Conservation (phyloP, 2,113 vertebrate genomes). For the Emberiza fucata region DNA sequence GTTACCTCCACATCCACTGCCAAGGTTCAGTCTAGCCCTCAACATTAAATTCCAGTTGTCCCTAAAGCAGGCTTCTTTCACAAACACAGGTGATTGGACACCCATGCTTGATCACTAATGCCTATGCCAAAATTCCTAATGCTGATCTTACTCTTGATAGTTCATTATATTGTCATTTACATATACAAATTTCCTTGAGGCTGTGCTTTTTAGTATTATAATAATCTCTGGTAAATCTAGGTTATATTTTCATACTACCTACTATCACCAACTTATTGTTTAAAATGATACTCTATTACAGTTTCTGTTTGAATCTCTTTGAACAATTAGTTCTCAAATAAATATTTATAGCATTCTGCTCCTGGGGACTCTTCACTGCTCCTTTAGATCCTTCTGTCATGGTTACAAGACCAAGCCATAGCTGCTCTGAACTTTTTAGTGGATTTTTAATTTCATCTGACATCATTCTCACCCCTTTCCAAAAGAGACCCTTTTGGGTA, state of each 20-base stretch:
- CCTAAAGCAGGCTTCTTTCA: background rate
- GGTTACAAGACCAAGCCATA: background rate
- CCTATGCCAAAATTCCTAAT: background rate
- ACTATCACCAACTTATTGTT: background rate
- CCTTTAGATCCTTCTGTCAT: background rate
- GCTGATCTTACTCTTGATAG: background rate
- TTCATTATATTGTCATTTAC: background rate
- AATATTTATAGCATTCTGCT: background rate
- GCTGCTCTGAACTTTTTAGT: background rate
- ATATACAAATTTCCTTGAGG: background rate
- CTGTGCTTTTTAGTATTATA: background rate
- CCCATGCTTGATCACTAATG: background rate
- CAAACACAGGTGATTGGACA: background rate
- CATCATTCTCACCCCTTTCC: background rate
- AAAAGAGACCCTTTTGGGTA: background rate
- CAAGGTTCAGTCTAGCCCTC: background rate
- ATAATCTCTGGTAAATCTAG: background rate
- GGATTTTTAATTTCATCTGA: background rate
- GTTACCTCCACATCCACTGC: background rate
- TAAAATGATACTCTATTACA: background rate
- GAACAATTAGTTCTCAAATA: background rate
- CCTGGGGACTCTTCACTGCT: background rate
- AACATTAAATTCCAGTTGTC: too few species aligned
- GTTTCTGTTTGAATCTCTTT: background rate
- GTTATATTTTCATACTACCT: background rate